Conservation (phyloP, 2,113 vertebrate genomes). For the Perca schrenkii region DNA sequence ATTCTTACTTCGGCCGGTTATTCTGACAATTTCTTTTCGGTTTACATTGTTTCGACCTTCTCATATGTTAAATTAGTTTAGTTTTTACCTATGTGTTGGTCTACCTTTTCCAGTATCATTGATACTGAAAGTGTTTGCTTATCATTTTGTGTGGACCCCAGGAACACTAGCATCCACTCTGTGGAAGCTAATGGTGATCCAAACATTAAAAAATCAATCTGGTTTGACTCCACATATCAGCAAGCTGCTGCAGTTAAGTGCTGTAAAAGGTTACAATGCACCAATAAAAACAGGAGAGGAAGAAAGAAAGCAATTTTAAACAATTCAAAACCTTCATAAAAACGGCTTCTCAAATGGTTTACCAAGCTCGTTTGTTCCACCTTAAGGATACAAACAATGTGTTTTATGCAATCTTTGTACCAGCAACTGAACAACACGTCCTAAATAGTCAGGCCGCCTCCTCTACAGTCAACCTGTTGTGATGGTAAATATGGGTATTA, state of each 20-base stretch:
- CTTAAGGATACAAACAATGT: slow-evolving; percentile 18
- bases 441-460: slow-evolving; percentile 50
- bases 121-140: neutral
- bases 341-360: neutral
- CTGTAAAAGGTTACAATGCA: neutral
- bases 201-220: neutral
- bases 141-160: neutral
- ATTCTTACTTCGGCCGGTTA: no score
- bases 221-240: no score
- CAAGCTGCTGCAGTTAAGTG: neutral
- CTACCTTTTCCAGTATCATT: no score
- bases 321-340: neutral
- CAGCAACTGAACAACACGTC: slow-evolving; percentile 21
- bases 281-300: neutral
- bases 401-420: slow-evolving; percentile 30
- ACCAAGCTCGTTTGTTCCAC: neutral
- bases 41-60: no score
- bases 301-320: neutral
- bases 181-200: no score
- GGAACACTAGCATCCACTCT: neutral
- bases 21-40: no score
- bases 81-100: no score
- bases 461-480: slow-evolving; percentile 59
- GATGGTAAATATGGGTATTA: slow-evolving; percentile 60
- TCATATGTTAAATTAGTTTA: no score